Conservation (phyloP, 2,797 vertebrate genomes). For the Galago senegalensis region DNA sequence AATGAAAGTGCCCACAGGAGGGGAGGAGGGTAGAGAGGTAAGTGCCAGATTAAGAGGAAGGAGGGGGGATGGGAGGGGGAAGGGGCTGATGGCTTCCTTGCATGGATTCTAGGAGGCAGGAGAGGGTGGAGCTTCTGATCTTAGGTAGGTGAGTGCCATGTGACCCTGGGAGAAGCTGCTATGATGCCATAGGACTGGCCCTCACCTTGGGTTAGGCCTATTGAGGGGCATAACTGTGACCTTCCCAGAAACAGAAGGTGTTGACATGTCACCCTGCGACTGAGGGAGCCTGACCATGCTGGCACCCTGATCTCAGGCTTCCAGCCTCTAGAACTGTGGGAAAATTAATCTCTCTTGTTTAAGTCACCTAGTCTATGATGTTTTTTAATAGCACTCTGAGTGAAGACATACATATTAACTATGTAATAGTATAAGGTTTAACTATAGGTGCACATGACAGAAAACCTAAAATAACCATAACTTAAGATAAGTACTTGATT, state of each 20-base stretch:
- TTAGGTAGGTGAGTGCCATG: not conserved
- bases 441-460: not conserved
- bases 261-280: too few species aligned
- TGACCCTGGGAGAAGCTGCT: not conserved
- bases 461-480: not conserved
- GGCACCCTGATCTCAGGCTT: too few species aligned
- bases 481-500: not conserved
- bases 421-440: not conserved
- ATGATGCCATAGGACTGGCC: not conserved
- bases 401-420: not conserved
- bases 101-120: not conserved
- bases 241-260: not conserved
- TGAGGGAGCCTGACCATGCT: not conserved
- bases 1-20: fast-evolving
- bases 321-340: not conserved
- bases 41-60: not conserved
- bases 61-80: not conserved
- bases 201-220: not conserved
- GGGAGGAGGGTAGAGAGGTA: not conserved
- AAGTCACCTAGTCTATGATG: not conserved
- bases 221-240: not conserved
- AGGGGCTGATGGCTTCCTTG: too few species aligned
- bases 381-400: not conserved
- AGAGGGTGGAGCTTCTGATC: not conserved
- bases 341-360: not conserved